phyloP scores from a whole-genome alignment of 92 coral and sea anemone species.

The Zoanthus sansibaricus region DNA sequence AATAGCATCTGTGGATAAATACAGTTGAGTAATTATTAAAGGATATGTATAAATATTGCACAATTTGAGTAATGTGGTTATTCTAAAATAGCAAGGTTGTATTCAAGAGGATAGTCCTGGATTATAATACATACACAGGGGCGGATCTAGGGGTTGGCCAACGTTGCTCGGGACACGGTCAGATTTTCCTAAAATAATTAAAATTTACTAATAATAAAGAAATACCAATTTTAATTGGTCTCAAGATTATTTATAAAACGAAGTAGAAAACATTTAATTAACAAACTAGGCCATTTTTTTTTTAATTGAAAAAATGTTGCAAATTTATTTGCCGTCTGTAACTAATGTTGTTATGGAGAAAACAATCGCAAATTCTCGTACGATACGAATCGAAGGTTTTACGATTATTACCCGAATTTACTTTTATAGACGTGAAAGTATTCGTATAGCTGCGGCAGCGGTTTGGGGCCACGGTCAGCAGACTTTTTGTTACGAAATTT shows the following conservation, averaged over 20 bases:
- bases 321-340: neutral
- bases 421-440: neutral
- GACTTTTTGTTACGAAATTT: slow-evolving; percentile 39
- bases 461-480: slow-evolving; percentile 34
- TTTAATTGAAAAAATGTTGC: neutral
- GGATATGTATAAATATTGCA: no score
- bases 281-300: neutral
- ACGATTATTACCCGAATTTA: slow-evolving; percentile 2
- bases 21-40: no score
- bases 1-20: no score
- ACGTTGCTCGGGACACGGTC: slow-evolving; percentile 43
- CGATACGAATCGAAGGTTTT: neutral
- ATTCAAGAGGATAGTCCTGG: no score
- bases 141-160: slow-evolving; percentile 43
- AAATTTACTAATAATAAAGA: no score
- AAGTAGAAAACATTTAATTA: no score
- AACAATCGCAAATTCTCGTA: neutral
- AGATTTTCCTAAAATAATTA: slow-evolving; percentile 3
- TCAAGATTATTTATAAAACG: no score
- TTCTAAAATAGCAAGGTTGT: no score
- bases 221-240: no score
- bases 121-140: no score
- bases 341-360: neutral
- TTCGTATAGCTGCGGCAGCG: slow-evolving; percentile 2
- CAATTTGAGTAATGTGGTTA: no score